phyloP scores from a whole-genome alignment of 2,888 invertebrate species.

The Clostera curtula region DNA sequence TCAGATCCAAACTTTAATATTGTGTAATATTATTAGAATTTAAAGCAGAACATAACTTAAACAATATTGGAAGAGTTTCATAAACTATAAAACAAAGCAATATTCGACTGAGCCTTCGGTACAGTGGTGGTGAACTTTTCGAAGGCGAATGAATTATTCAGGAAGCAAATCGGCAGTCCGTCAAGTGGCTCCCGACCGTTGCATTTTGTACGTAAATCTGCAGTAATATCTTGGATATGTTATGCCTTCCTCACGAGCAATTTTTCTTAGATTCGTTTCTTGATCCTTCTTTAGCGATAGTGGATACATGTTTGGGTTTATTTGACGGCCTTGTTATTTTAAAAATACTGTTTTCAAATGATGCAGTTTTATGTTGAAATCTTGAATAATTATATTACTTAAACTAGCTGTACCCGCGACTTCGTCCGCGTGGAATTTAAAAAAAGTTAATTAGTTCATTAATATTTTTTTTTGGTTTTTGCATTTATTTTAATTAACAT shows the following conservation, averaged over 20 bases:
- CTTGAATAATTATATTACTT: too few species aligned
- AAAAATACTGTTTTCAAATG: too few species aligned
- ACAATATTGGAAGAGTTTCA: conserved; percentile 38
- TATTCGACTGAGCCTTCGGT: conserved; percentile 43
- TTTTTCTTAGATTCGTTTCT: conserved; percentile 42
- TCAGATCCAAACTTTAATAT: too few species aligned
- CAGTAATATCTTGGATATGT: conserved; percentile 50
- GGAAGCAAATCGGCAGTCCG: conserved; percentile 63
- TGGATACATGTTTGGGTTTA: conserved; percentile 23
- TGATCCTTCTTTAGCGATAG: conserved; percentile 35
- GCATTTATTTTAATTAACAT: too few species aligned
- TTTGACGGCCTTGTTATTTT: conserved; percentile 9
- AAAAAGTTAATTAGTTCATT: too few species aligned
- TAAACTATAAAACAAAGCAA: conserved; percentile 63
- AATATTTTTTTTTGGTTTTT: too few species aligned
- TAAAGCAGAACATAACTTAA: conserved; percentile 24
- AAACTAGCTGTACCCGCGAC: too few species aligned
- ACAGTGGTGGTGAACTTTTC: conserved; percentile 51
- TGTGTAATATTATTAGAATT: too few species aligned
- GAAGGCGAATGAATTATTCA: conserved; percentile 67
- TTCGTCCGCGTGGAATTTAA: too few species aligned
- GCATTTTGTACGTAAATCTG: conserved; percentile 64
- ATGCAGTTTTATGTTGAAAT: too few species aligned
- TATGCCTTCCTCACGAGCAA: conserved; percentile 47
- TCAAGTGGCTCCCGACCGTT: conserved; percentile 52